Base-by-base conservation (phyloP, 2,113 vertebrate species). In the Hucho hucho region DNA sequence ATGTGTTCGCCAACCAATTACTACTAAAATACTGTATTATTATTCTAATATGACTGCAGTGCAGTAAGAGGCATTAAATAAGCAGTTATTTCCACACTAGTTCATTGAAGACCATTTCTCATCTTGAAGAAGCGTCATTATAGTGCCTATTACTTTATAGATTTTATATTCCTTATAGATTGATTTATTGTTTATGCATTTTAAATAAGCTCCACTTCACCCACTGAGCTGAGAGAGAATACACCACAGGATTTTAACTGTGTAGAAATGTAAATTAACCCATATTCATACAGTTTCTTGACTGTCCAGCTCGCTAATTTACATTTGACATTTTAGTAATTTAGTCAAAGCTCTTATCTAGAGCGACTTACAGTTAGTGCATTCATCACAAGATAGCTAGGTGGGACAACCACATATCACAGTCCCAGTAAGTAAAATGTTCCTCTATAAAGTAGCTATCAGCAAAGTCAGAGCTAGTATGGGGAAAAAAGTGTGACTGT, bases 191-290 rank as follows among this genome's bases (percentile, higher is more conserved):
- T 71, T 71, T 56, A 71, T 71, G 24, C 14, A 3, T 70, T 70
- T 70, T 28, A 56, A 70, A 70, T 58, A 71, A 71, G 14, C 47
- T 3, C 25, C 47, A 20, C 49, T 58, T 28, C 24, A 56, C 47
- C 32, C 32, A 32, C 32, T 32, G 32, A 32, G 32, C 6, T 32
- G 32, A 32, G 32, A 32, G 32, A 49, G 53, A 47, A 56, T 68
- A 22, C n/a, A 28, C 25, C 18, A 32, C 32, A 32, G 6, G 1
- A 14, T 28, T 4, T 58, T 25, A 28, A 26, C 6, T 6, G 32
- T 32, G 32, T 20, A 32, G 7, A 13, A 56, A 18, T 47, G 3
- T 56, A 12, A 32, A 32, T 6, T 1, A 32, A 32, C 32, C 32
- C 32, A 32, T 6, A 32, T 32, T 32, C 32, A 32, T 32, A 7